Conservation (phyloP, 2,888 invertebrate genomes). For the Drosophila longiperda region DNA sequence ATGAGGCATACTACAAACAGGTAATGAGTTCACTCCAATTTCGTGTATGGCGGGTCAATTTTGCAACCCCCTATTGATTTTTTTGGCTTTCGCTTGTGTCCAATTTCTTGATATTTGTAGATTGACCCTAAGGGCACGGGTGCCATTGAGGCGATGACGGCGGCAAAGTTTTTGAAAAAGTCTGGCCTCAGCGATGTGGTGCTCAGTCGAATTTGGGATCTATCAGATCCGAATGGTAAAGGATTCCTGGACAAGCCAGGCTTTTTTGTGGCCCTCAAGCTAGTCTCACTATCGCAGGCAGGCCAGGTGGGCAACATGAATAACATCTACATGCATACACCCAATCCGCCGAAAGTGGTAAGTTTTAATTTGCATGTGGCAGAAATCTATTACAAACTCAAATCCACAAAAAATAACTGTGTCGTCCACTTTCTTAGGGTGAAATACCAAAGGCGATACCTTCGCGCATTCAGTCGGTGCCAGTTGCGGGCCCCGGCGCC, state of each 20-base stretch:
- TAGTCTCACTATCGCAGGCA: constrained; percentile 96
- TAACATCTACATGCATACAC: constrained; percentile 91
- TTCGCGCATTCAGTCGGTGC: constrained; percentile 86
- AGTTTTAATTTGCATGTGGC: constrained; percentile 75
- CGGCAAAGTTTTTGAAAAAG: constrained; percentile 97
- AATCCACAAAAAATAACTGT: constrained; percentile 6
- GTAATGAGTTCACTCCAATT: constrained; percentile 82
- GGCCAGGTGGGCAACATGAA: constrained; percentile 93
- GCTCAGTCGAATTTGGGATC: constrained; percentile 97
- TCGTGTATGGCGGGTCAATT: constrained; percentile 18
- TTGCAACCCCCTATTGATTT: constrained; percentile 68
- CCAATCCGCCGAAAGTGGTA: constrained; percentile 95
- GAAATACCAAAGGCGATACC: constrained; percentile 88
- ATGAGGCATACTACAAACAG: constrained; percentile 96
- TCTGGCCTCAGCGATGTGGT: constrained; percentile 96
- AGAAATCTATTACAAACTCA: constrained; percentile 50
- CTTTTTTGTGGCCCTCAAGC: constrained; percentile 97
- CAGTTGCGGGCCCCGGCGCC: constrained; percentile 77
- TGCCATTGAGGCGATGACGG: constrained; percentile 95
- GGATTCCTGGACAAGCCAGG: constrained; percentile 97
- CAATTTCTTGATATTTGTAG: constrained; percentile 83
- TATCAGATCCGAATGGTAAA: constrained; percentile 96
- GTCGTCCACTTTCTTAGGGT: constrained; percentile 86
- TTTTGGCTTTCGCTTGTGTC: constrained; percentile 50
- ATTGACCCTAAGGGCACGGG: constrained; percentile 96